phyloP scores from a whole-genome alignment of 1,140 invertebrate genomes.

The Ceratoteleas bidentatus region DNA sequence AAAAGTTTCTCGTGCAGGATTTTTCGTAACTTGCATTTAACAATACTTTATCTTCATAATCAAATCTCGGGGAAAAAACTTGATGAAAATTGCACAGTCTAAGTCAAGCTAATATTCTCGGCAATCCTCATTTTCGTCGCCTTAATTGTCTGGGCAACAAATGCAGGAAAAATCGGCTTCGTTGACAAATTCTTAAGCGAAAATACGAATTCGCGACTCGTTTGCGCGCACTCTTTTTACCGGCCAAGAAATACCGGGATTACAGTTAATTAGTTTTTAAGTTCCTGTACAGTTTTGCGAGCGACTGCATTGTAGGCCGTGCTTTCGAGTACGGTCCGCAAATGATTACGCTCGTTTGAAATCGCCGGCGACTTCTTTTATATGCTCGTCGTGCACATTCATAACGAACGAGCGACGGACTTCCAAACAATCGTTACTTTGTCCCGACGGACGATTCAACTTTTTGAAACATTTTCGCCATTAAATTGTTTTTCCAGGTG shows the following conservation, averaged over 20 bases:
- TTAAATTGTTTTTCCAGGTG: too few relatives aligned
- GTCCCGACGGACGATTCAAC: too few relatives aligned
- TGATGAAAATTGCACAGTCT: too few relatives aligned
- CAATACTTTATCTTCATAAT: too few relatives aligned
- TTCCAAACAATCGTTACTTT: slow-evolving; percentile 3
- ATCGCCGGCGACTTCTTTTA: slow-evolving; percentile 35
- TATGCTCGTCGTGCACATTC: slow-evolving; percentile 20
- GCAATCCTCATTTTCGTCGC: too few relatives aligned
- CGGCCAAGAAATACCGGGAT: slow-evolving; percentile 56
- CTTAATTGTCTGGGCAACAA: slow-evolving; percentile 36
- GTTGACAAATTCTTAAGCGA: slow-evolving; percentile 49
- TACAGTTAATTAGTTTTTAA: slow-evolving; percentile 71
- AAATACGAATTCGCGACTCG: slow-evolving; percentile 64
- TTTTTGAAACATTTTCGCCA: too few relatives aligned
- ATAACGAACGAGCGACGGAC: slow-evolving; percentile 5
- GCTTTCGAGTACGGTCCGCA: slow-evolving; percentile 43
- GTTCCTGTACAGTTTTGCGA: slow-evolving; percentile 58
- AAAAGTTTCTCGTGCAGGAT: too few relatives aligned
- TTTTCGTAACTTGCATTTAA: too few relatives aligned
- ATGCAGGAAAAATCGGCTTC: slow-evolving; percentile 26
- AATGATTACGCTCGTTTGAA: slow-evolving; percentile 54
- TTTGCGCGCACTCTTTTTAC: slow-evolving; percentile 58
- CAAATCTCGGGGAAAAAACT: too few relatives aligned
- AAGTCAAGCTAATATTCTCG: too few relatives aligned
- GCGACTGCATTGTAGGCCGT: slow-evolving; percentile 35